Evolutionary conservation across 2,888 invertebrate genomes (phyloP).

Genomic region (Periphyllus acericola): DNA sequence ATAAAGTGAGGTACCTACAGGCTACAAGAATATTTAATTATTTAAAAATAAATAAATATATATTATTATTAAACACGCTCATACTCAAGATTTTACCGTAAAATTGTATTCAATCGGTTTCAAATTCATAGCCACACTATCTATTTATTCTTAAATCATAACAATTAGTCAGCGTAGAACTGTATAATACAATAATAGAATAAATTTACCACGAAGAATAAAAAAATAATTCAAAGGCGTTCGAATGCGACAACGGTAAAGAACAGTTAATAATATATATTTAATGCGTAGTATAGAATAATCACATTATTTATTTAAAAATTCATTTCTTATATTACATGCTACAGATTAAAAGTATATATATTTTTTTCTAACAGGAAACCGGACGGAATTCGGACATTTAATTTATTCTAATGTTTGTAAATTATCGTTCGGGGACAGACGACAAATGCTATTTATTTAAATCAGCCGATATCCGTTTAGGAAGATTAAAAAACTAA

Average conservation of each 20-base stretch:
- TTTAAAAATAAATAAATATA: too few relatives aligned
- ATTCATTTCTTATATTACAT: neutral
- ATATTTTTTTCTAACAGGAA: neutral
- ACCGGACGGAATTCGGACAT: neutral
- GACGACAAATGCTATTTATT: neutral
- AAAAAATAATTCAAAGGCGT: neutral
- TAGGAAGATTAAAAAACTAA: slow-evolving; percentile 3
- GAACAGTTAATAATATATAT: neutral
- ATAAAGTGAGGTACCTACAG: too few relatives aligned
- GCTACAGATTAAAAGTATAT: neutral
- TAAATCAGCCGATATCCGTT: neutral
- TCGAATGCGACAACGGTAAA: neutral
- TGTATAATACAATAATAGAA: too few relatives aligned
- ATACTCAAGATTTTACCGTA: too few relatives aligned
- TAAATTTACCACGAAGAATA: too few relatives aligned
- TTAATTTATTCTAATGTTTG: slow-evolving; percentile 17
- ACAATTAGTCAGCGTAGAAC: too few relatives aligned
- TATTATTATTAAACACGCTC: too few relatives aligned
- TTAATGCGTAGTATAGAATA: neutral
- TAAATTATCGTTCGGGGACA: neutral
- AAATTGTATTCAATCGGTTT: too few relatives aligned
- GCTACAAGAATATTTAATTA: too few relatives aligned
- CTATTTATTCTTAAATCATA: too few relatives aligned
- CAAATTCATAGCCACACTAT: too few relatives aligned
- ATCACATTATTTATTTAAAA: neutral